phyloP scores from a whole-genome alignment of 2,113 vertebrate genomes.

The Dryoscopus gambensis region DNA sequence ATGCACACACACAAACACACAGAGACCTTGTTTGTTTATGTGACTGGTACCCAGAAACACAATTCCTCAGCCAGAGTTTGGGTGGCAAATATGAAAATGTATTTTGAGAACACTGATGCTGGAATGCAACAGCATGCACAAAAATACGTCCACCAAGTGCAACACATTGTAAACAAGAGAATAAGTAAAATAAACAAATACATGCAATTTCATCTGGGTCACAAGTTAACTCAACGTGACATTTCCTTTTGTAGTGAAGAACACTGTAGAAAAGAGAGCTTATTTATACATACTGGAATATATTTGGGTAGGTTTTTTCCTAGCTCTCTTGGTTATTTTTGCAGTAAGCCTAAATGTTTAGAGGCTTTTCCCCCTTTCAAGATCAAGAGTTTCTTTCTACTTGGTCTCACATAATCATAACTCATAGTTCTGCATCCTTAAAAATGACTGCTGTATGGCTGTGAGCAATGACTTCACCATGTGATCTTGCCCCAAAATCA shows the following conservation, averaged over 20 bases:
- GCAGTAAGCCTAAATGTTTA: not conserved
- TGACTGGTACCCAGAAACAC: not conserved
- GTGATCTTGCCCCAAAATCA: not conserved
- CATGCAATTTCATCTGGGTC: conserved; percentile 27
- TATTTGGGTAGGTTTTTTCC: not conserved
- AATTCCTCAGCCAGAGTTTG: not conserved
- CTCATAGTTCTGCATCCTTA: not conserved
- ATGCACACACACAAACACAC: not conserved
- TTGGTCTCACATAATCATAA: not conserved
- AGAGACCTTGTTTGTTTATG: not conserved
- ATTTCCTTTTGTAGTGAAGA: conserved; percentile 36
- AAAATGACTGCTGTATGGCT: not conserved
- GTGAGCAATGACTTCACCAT: not conserved
- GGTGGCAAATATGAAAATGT: not conserved
- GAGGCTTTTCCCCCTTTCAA: not conserved
- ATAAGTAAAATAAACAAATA: conserved; percentile 48
- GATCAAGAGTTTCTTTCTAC: not conserved
- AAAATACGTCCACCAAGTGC: not conserved
- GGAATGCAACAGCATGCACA: not conserved
- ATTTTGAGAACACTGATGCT: not conserved
- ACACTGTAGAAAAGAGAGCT: not conserved
- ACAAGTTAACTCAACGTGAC: conserved; percentile 29
- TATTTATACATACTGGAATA: conserved; percentile 16
- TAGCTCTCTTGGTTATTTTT: not conserved
- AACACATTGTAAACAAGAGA: not conserved